Percentiles rank a stretch among this genome's conserved stretches.
These are phyloP conservation scores for Spodoptera frugiperda DNA, from an alignment of 1,140 invertebrate species.

Conservation along the genomic window DNA sequence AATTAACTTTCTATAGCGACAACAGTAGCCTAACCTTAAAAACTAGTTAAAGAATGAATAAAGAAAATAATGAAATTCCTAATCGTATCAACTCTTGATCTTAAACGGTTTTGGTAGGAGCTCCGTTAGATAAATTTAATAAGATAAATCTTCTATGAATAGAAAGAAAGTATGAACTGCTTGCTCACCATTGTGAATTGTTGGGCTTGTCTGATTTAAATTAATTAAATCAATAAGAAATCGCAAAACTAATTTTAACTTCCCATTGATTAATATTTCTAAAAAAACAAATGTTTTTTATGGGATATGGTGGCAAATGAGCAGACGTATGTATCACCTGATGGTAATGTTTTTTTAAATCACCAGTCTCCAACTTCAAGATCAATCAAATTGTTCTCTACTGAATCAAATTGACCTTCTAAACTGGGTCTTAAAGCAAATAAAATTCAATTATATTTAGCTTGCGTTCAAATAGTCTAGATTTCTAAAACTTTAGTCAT, in stretches of 20 bases:
- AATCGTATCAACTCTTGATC: neutral
- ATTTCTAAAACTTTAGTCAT: too few relatives aligned
- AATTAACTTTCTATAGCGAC: too few relatives aligned
- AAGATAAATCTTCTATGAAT: neutral
- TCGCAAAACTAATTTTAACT: too few relatives aligned
- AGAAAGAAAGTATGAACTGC: neutral
- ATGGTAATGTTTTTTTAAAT: too few relatives aligned
- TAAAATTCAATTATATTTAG: neutral
- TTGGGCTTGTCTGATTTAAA: neutral
- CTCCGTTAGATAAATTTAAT: neutral
- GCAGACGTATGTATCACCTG: too few relatives aligned
- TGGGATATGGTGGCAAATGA: too few relatives aligned
- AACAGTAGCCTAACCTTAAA: too few relatives aligned
- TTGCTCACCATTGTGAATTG: neutral
- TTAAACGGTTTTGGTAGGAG: neutral
- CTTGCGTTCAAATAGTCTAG: neutral
- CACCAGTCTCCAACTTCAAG: neutral
- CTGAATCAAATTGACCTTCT: constrained; percentile 10
- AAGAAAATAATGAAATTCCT: too few relatives aligned
- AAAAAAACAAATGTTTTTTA: too few relatives aligned
- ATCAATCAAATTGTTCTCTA: constrained; percentile 26
- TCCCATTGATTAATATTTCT: too few relatives aligned
- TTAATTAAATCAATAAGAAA: neutral
- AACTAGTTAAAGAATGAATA: too few relatives aligned
- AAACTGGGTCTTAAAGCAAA: neutral